phyloP scores from a whole-genome alignment of 2,113 vertebrate species.

The Gavia stellata region DNA sequence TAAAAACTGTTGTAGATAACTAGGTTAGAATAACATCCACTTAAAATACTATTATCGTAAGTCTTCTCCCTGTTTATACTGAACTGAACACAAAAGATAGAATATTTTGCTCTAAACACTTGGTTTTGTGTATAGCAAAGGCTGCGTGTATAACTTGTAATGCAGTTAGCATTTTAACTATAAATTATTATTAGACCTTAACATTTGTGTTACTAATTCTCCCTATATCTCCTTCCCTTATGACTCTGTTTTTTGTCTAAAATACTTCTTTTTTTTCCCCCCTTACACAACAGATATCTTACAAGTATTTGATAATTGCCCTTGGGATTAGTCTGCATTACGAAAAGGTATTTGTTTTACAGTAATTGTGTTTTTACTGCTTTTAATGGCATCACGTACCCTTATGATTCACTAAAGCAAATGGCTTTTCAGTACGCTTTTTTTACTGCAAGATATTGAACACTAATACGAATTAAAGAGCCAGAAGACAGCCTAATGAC shows the following conservation, averaged over 20 bases:
- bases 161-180: background rate
- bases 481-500: background rate
- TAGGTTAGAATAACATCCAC: background rate
- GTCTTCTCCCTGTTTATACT: background rate
- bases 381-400: background rate
- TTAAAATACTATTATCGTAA: background rate
- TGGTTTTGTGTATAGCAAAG: background rate
- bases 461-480: background rate
- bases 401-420: background rate
- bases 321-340: constrained; percentile 91
- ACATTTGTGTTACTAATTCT: background rate
- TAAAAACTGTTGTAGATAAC: background rate
- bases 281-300: constrained; percentile 80
- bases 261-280: background rate
- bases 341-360: constrained; percentile 82
- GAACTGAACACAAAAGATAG: background rate
- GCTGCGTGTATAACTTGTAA: background rate
- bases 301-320: constrained; percentile 94
- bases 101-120: background rate
- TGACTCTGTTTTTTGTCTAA: background rate
- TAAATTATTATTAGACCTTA: background rate
- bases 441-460: background rate
- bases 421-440: background rate
- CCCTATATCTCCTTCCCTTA: background rate
- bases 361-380: background rate